Percentiles rank a stretch among this genome's conserved stretches.
phyloP scores from a whole-genome alignment of 2,888 invertebrate genomes.

The Bellardia pandia region DNA sequence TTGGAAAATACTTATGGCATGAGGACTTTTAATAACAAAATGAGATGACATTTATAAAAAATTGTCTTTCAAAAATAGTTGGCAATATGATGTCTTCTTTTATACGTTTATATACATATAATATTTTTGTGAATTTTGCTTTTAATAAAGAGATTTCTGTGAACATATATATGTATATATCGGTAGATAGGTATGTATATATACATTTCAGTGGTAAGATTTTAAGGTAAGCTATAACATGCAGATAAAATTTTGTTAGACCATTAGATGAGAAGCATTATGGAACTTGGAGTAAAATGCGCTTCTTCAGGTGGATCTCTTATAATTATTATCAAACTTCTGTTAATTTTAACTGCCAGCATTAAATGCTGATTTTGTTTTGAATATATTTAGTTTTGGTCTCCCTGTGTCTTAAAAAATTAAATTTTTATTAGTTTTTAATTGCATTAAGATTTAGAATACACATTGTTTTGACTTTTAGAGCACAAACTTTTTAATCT shows the following conservation, averaged over 20 bases:
- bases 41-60: constrained; percentile 69
- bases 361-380: no score
- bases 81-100: constrained; percentile 60
- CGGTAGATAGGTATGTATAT: background rate
- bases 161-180: background rate
- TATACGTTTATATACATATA: background rate
- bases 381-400: no score
- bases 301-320: no score
- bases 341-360: no score
- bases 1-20: constrained; percentile 25
- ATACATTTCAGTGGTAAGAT: background rate
- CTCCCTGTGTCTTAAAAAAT: no score
- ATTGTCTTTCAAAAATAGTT: constrained; percentile 61
- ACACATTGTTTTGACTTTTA: no score
- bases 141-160: background rate
- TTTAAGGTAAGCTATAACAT: background rate
- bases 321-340: no score
- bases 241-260: background rate
- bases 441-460: no score
- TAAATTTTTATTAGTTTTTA: no score
- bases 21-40: constrained; percentile 71
- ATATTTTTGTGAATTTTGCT: constrained; percentile 31
- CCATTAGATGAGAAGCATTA: no score
- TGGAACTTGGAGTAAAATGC: no score
- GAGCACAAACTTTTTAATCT: background rate